Conservation (phyloP, 2,888 invertebrate species). For the Leptopterna dolabrata region DNA sequence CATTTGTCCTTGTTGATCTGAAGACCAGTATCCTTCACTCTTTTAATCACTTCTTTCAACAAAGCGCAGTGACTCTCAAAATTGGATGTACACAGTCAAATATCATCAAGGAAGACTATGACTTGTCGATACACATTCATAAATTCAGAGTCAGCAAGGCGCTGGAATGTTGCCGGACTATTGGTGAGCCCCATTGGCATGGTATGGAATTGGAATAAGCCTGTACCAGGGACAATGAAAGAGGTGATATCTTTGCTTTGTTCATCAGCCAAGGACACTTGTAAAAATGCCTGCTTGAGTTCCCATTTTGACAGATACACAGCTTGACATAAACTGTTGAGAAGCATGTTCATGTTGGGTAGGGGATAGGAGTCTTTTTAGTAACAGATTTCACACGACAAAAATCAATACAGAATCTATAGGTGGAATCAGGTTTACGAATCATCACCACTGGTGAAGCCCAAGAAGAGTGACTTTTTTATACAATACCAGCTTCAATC, state of each 20-base stretch:
- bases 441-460: slow-evolving; percentile 42
- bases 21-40: slow-evolving; percentile 9
- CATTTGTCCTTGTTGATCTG: slow-evolving; percentile 40
- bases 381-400: slow-evolving; percentile 64
- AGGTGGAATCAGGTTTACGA: slow-evolving; percentile 60
- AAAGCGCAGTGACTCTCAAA: slow-evolving; percentile 17
- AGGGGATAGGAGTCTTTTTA: slow-evolving; percentile 25
- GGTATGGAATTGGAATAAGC: slow-evolving; percentile 62
- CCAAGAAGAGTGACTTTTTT: slow-evolving; percentile 21
- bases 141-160: slow-evolving; percentile 53
- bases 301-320: slow-evolving; percentile 29
- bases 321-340: not conserved
- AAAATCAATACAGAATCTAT: slow-evolving; percentile 66
- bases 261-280: slow-evolving; percentile 41
- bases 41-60: not conserved
- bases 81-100: slow-evolving; percentile 30
- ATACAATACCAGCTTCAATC: not conserved
- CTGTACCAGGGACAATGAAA: slow-evolving; percentile 64
- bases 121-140: slow-evolving; percentile 46
- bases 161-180: slow-evolving; percentile 63
- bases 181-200: slow-evolving; percentile 65
- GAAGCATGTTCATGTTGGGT: slow-evolving; percentile 7
- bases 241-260: slow-evolving; percentile 63
- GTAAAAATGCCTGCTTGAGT: slow-evolving; percentile 35
- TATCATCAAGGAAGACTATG: slow-evolving; percentile 44